A percentile compares a stretch with the other conserved stretches of the same genome.
Conservation (phyloP, 2,797 vertebrate species). For the Phalloptychus januarius region DNA sequence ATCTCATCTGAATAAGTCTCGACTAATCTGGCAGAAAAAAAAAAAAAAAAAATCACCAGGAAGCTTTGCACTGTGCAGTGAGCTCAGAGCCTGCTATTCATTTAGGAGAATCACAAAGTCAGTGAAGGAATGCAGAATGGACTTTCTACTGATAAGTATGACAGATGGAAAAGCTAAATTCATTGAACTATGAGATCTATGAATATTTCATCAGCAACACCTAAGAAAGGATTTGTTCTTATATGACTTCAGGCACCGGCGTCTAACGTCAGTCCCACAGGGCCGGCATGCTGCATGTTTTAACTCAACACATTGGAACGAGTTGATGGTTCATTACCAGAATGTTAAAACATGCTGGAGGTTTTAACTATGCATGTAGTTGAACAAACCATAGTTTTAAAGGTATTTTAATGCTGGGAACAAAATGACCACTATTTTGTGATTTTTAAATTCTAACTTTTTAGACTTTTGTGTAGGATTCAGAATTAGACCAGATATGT, state of each 20-base stretch:
- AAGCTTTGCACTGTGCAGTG: background rate
- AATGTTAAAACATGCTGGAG: no score
- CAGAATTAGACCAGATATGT: no score
- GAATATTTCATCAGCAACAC: background rate
- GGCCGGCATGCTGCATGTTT: no score
- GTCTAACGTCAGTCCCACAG: no score
- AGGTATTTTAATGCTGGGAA: background rate
- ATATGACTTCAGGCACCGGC: background rate
- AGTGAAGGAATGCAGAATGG: slow-evolving; percentile 22
- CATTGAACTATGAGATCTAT: background rate
- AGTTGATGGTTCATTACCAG: no score
- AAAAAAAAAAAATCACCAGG: background rate
- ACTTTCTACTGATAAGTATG: slow-evolving; percentile 13
- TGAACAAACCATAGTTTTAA: background rate
- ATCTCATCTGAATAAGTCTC: background rate
- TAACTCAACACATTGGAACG: no score
- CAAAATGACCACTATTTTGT: no score
- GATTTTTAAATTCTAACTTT: no score
- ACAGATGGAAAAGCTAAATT: background rate
- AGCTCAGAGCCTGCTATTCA: background rate
- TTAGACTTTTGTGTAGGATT: no score
- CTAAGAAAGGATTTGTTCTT: background rate
- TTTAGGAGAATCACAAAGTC: slow-evolving; percentile 14
- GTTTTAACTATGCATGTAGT: no score
- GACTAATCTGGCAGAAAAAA: background rate